Evolutionary conservation across 2,888 invertebrate species (phyloP).

Genomic region (Neoaliturus tenellus): DNA sequence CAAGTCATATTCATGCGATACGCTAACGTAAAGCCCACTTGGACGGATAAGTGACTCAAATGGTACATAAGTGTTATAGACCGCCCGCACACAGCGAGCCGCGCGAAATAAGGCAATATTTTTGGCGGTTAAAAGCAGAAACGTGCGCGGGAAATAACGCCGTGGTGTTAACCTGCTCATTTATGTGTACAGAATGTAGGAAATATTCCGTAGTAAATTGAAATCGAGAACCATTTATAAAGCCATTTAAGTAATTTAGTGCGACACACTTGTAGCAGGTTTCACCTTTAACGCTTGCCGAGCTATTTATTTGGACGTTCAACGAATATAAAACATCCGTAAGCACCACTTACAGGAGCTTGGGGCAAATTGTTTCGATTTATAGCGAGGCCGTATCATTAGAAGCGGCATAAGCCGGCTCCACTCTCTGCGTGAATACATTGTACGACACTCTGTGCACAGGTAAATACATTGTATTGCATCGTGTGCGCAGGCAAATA

Average conservation of each 20-base stretch:
- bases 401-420: constrained; percentile 23
- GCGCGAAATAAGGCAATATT: constrained; percentile 44
- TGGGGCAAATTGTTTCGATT: constrained; percentile 51
- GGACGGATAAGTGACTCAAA: not conserved
- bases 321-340: constrained; percentile 48
- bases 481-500: no score
- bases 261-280: constrained; percentile 49
- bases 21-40: no score
- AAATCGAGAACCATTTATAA: constrained; percentile 53
- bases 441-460: not conserved
- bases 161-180: constrained; percentile 45
- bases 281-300: constrained; percentile 48
- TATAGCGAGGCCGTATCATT: constrained; percentile 40
- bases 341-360: constrained; percentile 51
- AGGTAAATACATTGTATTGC: no score
- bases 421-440: not conserved
- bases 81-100: no score
- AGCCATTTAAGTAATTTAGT: constrained; percentile 38
- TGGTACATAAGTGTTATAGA: not conserved
- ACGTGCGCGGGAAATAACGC: constrained; percentile 43
- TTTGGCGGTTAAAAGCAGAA: constrained; percentile 36
- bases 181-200: constrained; percentile 53
- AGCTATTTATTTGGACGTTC: constrained; percentile 51
- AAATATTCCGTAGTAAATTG: constrained; percentile 50
- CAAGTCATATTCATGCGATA: no score